Conservation (phyloP, 2,113 vertebrate species). For the Etheostoma spectabile region DNA sequence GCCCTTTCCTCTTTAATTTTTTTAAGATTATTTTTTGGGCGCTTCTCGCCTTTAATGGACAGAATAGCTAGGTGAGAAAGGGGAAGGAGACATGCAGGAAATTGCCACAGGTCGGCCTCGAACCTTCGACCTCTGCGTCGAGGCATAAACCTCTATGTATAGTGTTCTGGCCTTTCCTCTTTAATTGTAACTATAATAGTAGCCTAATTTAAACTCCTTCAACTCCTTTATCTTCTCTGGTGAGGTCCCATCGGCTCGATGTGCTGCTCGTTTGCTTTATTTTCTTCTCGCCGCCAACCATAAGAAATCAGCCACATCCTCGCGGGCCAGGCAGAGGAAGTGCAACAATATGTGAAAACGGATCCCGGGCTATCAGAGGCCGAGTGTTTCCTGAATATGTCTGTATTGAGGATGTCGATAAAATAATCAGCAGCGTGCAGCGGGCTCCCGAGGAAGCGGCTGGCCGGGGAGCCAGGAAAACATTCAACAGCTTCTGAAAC, state of each 20-base stretch:
- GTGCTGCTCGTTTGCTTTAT: constrained; percentile 35
- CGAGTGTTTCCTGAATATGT: constrained; percentile 99
- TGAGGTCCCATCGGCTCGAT: neutral
- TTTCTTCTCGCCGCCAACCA: constrained; percentile 50
- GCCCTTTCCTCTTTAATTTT: neutral
- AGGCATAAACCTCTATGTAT: too few species aligned
- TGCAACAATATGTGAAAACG: constrained; percentile 99
- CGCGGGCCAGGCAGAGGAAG: constrained; percentile 91
- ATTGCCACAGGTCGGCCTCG: too few species aligned
- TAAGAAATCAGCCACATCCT: constrained; percentile 90
- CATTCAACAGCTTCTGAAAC: constrained; percentile 97
- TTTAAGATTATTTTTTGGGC: too few species aligned
- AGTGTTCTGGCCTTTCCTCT: neutral
- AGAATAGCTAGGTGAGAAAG: too few species aligned
- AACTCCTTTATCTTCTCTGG: neutral
- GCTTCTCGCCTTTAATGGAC: too few species aligned
- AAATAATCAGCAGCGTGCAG: constrained; percentile 99
- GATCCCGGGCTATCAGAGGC: constrained; percentile 99
- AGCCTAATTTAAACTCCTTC: neutral
- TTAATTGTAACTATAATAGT: neutral
- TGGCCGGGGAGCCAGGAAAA: constrained; percentile 93
- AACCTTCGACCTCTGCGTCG: too few species aligned
- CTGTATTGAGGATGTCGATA: constrained; percentile 99
- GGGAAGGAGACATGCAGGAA: too few species aligned
- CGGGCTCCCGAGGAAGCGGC: constrained; percentile 94